These are phyloP conservation scores for Brachystomella parvula DNA, from an alignment of 1,140 invertebrate genomes.

Conservation along the genomic window DNA sequence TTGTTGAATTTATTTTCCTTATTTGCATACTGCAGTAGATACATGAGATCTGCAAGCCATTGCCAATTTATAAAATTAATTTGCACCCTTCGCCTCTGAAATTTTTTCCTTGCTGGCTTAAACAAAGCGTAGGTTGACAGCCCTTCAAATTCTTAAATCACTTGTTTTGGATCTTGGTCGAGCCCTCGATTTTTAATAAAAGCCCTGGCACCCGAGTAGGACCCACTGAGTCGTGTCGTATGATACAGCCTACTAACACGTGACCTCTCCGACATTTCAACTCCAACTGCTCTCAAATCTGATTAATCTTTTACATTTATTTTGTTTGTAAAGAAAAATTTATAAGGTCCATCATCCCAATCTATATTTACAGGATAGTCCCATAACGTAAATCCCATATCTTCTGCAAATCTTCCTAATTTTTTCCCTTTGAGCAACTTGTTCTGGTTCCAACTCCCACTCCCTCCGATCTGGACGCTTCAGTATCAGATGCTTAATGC, in stretches of 20 bases:
- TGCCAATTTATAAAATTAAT: slow-evolving; percentile 3
- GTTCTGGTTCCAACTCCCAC: too few species aligned
- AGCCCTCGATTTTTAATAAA: neutral
- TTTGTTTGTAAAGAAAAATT: too few species aligned
- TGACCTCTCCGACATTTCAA: neutral
- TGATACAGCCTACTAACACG: neutral
- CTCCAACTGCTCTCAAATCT: too few species aligned
- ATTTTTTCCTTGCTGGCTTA: neutral
- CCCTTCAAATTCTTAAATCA: neutral
- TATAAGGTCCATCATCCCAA: too few species aligned
- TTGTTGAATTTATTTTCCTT: neutral
- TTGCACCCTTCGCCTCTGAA: neutral
- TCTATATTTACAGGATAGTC: too few species aligned
- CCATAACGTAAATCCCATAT: too few species aligned
- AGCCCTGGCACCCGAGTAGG: neutral
- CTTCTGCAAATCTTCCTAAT: too few species aligned
- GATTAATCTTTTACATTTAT: too few species aligned
- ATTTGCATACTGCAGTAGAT: neutral
- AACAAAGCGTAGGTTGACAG: neutral
- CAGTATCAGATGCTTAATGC: too few species aligned
- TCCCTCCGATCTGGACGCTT: too few species aligned
- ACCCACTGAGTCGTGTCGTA: neutral
- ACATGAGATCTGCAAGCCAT: slow-evolving; percentile 10
- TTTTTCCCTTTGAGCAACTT: too few species aligned
- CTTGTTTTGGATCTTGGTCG: neutral